phyloP scores from a whole-genome alignment of 2,113 vertebrate genomes.

The Leptodactylus fuscus region DNA sequence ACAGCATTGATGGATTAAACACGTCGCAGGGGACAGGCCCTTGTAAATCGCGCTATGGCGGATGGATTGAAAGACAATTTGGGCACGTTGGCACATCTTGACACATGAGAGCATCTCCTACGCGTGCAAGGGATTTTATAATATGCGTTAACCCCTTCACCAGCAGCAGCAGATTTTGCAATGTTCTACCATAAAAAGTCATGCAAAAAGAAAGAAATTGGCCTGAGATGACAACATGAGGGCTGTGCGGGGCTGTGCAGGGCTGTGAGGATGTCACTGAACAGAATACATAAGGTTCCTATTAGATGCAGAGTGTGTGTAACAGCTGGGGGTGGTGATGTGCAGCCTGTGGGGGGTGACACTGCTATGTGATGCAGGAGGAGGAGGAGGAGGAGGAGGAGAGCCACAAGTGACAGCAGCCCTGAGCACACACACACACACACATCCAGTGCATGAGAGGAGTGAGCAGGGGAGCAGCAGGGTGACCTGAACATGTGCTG shows the following conservation, averaged over 20 bases:
- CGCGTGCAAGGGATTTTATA: too few relatives aligned
- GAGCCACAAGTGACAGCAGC: conserved; percentile 54
- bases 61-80: too few relatives aligned
- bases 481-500: conserved; percentile 31
- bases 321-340: conserved; percentile 28
- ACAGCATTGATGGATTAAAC: too few relatives aligned
- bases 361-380: conserved; percentile 17
- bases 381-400: conserved; percentile 37
- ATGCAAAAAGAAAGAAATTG: neutral
- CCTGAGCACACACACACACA: neutral
- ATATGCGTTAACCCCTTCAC: conserved; percentile 32
- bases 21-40: too few relatives aligned
- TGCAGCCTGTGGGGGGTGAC: conserved; percentile 33
- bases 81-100: too few relatives aligned
- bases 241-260: neutral
- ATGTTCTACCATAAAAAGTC: neutral
- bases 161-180: neutral
- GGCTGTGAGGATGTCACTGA: neutral
- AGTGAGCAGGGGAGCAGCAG: conserved; percentile 6
- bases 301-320: conserved; percentile 2
- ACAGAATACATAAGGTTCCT: conserved; percentile 5
- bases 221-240: neutral
- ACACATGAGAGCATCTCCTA: too few relatives aligned
- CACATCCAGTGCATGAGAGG: neutral
- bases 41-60: too few relatives aligned